phyloP scores from a whole-genome alignment of 2,797 vertebrate species.

The Phoeniculus purpureus region DNA sequence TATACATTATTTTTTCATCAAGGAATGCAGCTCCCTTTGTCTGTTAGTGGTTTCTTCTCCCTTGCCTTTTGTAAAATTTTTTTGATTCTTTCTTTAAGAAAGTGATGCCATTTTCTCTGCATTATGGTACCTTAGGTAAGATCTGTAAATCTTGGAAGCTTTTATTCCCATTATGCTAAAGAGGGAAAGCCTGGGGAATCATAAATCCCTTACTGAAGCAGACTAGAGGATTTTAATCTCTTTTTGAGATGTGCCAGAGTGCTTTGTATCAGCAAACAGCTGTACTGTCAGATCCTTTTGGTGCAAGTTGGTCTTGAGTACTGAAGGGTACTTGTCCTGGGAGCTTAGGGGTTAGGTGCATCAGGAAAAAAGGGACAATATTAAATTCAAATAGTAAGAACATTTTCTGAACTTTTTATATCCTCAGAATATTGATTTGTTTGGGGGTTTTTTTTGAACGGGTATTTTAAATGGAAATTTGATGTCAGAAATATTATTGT shows the following conservation, averaged over 20 bases:
- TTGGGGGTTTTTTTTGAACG: neutral
- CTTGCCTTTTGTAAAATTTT: constrained; percentile 42
- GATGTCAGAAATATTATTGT: neutral
- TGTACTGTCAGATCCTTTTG: constrained; percentile 39
- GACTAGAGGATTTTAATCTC: constrained; percentile 67
- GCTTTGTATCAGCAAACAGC: constrained; percentile 64
- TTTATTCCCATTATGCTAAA: constrained; percentile 73
- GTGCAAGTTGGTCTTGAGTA: constrained; percentile 59
- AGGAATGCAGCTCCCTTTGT: constrained; percentile 54
- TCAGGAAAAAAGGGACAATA: neutral
- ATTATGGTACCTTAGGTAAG: constrained; percentile 60
- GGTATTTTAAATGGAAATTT: neutral
- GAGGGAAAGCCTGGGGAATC: constrained; percentile 62
- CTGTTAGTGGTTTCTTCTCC: constrained; percentile 37
- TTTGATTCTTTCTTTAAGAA: constrained; percentile 35
- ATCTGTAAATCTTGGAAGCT: constrained; percentile 60
- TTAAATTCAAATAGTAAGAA: neutral
- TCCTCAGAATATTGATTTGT: neutral
- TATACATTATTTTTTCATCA: neutral
- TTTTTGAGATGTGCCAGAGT: constrained; percentile 68
- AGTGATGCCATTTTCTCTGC: constrained; percentile 51
- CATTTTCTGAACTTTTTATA: neutral
- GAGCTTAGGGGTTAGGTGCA: neutral
- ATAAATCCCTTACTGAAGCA: constrained; percentile 56
- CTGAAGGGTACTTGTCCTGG: constrained; percentile 13